A percentile compares a stretch with the other conserved stretches of the same genome.
These are phyloP conservation scores for Hyperoplus immaculatus DNA, from an alignment of 2,797 vertebrate species.

Conservation along the genomic window DNA sequence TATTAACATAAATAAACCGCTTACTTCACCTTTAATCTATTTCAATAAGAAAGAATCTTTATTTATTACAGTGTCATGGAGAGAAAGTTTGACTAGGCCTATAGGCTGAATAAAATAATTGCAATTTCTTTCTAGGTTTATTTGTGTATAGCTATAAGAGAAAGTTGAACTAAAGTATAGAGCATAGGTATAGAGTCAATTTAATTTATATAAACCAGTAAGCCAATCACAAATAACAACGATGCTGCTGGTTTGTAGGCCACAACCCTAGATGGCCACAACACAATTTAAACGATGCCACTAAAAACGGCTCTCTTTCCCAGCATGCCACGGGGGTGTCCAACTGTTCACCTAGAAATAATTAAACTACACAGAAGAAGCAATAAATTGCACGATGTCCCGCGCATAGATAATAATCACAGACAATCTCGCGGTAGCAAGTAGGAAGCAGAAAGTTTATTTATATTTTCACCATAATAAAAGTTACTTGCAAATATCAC, in stretches of 20 bases:
- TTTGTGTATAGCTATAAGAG: neutral
- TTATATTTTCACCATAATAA: neutral
- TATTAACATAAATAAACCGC: too few relatives aligned
- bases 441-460: too few relatives aligned
- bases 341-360: fast-evolving
- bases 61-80: neutral
- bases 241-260: too few relatives aligned
- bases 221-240: too few relatives aligned
- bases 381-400: fast-evolving
- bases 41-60: too few relatives aligned
- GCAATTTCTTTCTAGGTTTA: neutral
- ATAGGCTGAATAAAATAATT: neutral
- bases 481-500: fast-evolving
- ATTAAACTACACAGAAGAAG: fast-evolving
- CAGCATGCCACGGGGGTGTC: conserved; percentile 38
- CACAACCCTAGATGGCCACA: too few relatives aligned
- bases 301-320: neutral
- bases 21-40: too few relatives aligned
- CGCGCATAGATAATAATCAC: too few relatives aligned
- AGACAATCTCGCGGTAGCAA: too few relatives aligned
- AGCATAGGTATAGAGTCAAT: too few relatives aligned
- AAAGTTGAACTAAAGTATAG: neutral
- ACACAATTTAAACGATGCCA: too few relatives aligned
- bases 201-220: too few relatives aligned
- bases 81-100: neutral